A percentile compares a stretch with the other conserved stretches of the same genome.
Evolutionary conservation across 2,888 invertebrate species (phyloP).

Genomic region (Agrochola lota): DNA sequence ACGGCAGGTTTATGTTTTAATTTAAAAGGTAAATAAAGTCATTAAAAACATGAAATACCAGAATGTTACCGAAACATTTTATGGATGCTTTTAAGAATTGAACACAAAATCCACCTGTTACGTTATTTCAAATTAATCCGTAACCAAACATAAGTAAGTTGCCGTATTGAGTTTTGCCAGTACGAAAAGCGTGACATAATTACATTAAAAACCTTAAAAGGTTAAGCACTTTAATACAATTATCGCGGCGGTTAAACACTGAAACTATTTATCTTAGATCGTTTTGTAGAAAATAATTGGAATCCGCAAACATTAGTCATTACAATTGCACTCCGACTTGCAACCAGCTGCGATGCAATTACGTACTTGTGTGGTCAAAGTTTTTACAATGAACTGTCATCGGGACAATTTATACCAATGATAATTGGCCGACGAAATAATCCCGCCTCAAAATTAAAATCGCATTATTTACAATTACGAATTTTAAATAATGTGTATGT

Average conservation of each 20-base stretch:
- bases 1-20: not conserved
- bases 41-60: not conserved
- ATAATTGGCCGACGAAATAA: slow-evolving; percentile 40
- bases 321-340: slow-evolving; percentile 32
- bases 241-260: slow-evolving; percentile 54
- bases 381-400: slow-evolving; percentile 58
- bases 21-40: slow-evolving; percentile 23
- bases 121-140: slow-evolving; percentile 13
- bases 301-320: slow-evolving; percentile 49
- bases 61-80: slow-evolving; percentile 3
- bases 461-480: slow-evolving; percentile 39
- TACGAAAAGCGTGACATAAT: slow-evolving; percentile 44
- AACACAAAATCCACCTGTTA: slow-evolving; percentile 23
- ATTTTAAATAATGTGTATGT: not conserved
- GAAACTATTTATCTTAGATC: slow-evolving; percentile 54
- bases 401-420: slow-evolving; percentile 47
- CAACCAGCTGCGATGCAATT: slow-evolving; percentile 48
- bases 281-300: slow-evolving; percentile 53
- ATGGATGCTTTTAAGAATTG: slow-evolving; percentile 19
- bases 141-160: slow-evolving; percentile 1
- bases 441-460: slow-evolving; percentile 55
- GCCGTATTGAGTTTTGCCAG: slow-evolving; percentile 13
- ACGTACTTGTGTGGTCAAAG: slow-evolving; percentile 51
- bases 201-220: slow-evolving; percentile 51
- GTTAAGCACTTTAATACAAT: slow-evolving; percentile 55